Evolutionary conservation across 2,888 invertebrate genomes (phyloP).

Genomic region (Drosophila paramelanica): DNA sequence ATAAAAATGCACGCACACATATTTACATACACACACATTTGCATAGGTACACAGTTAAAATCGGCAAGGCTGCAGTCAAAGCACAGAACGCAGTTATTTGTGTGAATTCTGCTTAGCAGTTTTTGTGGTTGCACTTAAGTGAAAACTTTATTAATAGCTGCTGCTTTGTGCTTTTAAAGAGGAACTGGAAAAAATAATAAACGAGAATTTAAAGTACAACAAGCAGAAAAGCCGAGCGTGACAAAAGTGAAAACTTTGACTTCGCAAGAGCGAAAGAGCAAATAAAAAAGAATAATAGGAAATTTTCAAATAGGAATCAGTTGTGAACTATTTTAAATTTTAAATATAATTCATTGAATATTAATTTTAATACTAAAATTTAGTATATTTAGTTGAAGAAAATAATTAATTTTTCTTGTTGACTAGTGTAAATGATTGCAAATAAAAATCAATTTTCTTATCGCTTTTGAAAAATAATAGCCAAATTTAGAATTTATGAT

Average conservation of each 20-base stretch:
- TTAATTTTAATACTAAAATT: too few relatives aligned
- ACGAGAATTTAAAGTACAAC: neutral
- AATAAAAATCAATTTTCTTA: too few relatives aligned
- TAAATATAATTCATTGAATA: too few relatives aligned
- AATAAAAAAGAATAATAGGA: too few relatives aligned
- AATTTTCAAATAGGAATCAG: too few relatives aligned
- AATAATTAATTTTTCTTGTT: too few relatives aligned
- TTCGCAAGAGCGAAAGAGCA: too few relatives aligned
- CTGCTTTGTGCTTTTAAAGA: slow-evolving; percentile 4
- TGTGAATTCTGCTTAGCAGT: slow-evolving; percentile 30
- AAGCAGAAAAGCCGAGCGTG: neutral
- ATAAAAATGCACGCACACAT: slow-evolving; percentile 7
- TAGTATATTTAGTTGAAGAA: too few relatives aligned
- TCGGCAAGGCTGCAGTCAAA: slow-evolving; percentile 22
- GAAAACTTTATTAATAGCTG: slow-evolving; percentile 40
- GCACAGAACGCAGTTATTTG: slow-evolving; percentile 45
- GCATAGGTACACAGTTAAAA: slow-evolving; percentile 1
- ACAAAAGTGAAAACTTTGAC: neutral
- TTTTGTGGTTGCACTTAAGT: slow-evolving; percentile 40
- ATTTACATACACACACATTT: slow-evolving; percentile 2
- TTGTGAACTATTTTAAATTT: too few relatives aligned
- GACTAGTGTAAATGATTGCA: too few relatives aligned
- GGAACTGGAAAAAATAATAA: slow-evolving; percentile 11
- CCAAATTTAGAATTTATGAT: too few relatives aligned
- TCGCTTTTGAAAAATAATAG: too few relatives aligned